Percentiles rank a stretch among this genome's conserved stretches.
These are phyloP conservation scores for Accipiter cooperii DNA, from an alignment of 2,113 vertebrate genomes.

Conservation along the genomic window DNA sequence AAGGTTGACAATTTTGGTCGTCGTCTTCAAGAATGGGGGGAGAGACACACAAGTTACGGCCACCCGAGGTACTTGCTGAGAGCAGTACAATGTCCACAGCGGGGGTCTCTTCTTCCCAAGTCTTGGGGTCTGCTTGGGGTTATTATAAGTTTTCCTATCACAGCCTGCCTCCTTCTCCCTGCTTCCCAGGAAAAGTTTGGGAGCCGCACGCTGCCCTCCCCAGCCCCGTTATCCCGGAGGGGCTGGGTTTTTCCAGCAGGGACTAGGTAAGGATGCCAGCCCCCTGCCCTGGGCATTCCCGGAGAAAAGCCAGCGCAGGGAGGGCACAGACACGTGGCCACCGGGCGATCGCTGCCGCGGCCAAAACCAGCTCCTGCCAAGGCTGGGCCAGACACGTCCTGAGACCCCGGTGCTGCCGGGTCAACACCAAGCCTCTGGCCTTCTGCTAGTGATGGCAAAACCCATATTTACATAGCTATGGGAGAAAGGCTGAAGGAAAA, in stretches of 20 bases:
- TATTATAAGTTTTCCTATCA: neutral
- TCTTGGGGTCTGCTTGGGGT: neutral
- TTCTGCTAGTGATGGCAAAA: neutral
- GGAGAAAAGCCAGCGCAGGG: rapidly evolving
- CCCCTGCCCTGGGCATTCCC: rapidly evolving
- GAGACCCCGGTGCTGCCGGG: rapidly evolving
- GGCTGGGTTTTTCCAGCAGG: rapidly evolving
- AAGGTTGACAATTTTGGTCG: neutral
- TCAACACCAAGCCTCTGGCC: neutral
- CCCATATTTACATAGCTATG: rapidly evolving
- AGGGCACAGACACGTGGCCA: neutral
- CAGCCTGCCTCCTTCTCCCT: neutral
- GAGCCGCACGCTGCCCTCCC: rapidly evolving
- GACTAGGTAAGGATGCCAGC: neutral
- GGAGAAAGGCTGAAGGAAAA: neutral
- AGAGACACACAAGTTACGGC: neutral
- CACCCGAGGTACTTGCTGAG: neutral
- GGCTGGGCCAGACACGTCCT: rapidly evolving
- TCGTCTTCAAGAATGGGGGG: neutral
- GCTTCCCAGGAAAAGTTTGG: neutral
- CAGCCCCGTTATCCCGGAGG: rapidly evolving
- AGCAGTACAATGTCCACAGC: neutral
- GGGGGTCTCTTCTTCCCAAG: neutral
- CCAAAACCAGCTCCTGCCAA: neutral
- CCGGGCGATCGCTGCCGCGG: rapidly evolving